Base-by-base conservation (phyloP, 92 coral and sea anemone genomes). In the Actinernus sp. region DNA sequence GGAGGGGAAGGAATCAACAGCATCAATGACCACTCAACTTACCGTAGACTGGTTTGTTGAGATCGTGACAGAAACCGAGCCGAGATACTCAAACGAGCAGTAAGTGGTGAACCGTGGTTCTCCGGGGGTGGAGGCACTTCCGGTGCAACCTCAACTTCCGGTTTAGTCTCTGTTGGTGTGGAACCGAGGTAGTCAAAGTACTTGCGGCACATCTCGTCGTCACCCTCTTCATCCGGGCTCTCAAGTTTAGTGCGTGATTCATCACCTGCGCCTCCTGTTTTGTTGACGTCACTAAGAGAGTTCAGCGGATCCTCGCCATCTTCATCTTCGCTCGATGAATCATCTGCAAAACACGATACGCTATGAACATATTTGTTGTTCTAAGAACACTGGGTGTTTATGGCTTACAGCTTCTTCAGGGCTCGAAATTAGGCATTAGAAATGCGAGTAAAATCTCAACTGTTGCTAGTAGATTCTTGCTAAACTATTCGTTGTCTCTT, bases 111-210 rank as follows among this genome's bases (percentile, higher is more conserved):
- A 22, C 73, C 40, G 61, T 48, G 43, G 11, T 44, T 66, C 1
- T 31, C 60, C 47, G 64, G 75, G 11, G 88, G 63, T 13, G 74
- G 58, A 0, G 60, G 58, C 28, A 18, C 17, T 22, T 78, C 82
- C 5, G 81, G 61, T 13, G 34, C 51, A 12, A 16, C 37, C 17
- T 27, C 44, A 32, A 58, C 82, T 16, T 80, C 87, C 44, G 69
- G 57, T 62, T 80, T 89, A 24, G 63, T 73, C 68, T 79, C 72
- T 0, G 81, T 73, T 1, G 93, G 85, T 1, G 89, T 80, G 13
- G 98, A 79, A 44, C 87, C 98, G 26, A 94, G 86, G n/a, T 85
- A 71, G 40, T 94, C 98, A 49, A 94, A 94, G 76, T 94, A 91
- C 88, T 52, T 85, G 83, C 38, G 71, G 40, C 30, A 56, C 14